Evolutionary conservation across 2,888 invertebrate genomes (phyloP), one percentile per base, ranked within the genome.

Genomic region (Dolomedes plantarius): DNA sequence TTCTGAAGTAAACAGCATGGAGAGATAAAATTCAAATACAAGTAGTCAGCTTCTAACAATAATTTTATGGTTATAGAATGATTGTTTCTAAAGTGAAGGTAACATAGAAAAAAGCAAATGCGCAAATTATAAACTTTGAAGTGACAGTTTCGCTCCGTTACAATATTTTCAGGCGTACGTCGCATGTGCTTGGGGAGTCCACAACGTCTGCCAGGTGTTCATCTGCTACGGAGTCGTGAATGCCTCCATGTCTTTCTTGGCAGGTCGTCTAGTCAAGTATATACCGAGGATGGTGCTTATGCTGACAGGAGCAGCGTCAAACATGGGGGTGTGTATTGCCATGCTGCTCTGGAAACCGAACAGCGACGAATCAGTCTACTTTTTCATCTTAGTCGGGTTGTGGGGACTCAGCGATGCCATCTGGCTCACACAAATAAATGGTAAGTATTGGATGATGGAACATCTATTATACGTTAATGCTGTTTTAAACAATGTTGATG

Each of bases 341-440:
- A 93, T 96, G 89, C 93, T 97, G 81, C 93, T 96, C 90, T 98
- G 98, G 98, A 94, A 93, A 88, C 97, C 98, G 0, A 94, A 95
- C 91, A 96, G 97, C 0, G 94, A 94, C 62, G 94, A 94, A 67
- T 94, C 95, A 0, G 93, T 94, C 32, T 93, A 96, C 1, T 98
- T 98, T 93, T 98, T 95, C 92, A 94, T 96, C 89, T 95, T 97
- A 89, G 96, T 97, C 0, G 97, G 96, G 0, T 92, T 97, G 1
- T 98, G 98, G 98, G 98, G 98, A 11, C 95, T 97, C 83, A 96
- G 97, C 0, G 98, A 98, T 91, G 97, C 97, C 19, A 96, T 98
- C 0, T 98, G 98, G 97, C 98, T 98, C 91, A 98, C 98, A 0
- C 98, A 98, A 92, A 95, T 98, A 78, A 98, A 98, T 91, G 97